These are phyloP conservation scores for human (Homo sapiens) DNA, from an alignment of 2,113 vertebrate genomes.

Conservation along the genomic window GRCh38 chr12:44723001-44723500, in stretches of 20 bases:
- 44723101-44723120: too few species aligned
- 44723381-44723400: not conserved
- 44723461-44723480: not conserved
- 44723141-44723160: too few species aligned
- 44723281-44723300: not conserved
- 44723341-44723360: slow-evolving; percentile 27
- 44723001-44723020: too few species aligned
- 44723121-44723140: too few species aligned
- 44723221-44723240: not conserved
- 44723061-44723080: too few species aligned
- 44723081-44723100: too few species aligned
- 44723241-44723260: not conserved
- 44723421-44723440: not conserved
- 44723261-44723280: not conserved
- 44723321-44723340: not conserved
- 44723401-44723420: not conserved
- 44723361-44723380: not conserved
- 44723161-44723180: too few species aligned
- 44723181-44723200: not conserved
- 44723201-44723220: not conserved
- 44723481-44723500: slow-evolving; percentile 1
- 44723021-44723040: too few species aligned
- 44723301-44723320: slow-evolving; percentile 10
- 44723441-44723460: not conserved
- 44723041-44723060: too few species aligned